These are phyloP conservation scores for Apamea anceps DNA, from an alignment of 2,888 invertebrate genomes.

Conservation along the genomic window DNA sequence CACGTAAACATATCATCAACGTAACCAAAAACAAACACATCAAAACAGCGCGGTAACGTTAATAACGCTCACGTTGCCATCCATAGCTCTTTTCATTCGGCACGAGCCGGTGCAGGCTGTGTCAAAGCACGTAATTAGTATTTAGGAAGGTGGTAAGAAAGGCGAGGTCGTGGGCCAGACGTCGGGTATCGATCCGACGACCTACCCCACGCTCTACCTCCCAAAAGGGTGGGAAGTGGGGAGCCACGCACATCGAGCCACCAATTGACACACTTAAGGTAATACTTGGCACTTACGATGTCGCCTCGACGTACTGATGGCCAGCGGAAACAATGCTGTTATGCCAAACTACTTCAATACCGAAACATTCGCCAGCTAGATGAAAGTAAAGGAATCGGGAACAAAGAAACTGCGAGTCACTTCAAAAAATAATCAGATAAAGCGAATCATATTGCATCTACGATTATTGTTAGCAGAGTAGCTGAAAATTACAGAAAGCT, in stretches of 20 bases:
- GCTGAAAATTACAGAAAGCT: conserved; percentile 86
- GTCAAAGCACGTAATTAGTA: conserved; percentile 91
- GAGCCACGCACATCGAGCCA: conserved; percentile 89
- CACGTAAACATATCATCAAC: conserved; percentile 73
- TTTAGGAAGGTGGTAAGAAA: conserved; percentile 91
- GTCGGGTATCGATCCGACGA: conserved; percentile 92
- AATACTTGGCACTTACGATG: conserved; percentile 87
- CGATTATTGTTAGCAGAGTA: conserved; percentile 76
- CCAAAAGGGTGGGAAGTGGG: conserved; percentile 77
- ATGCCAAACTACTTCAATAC: conserved; percentile 47
- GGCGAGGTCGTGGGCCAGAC: conserved; percentile 91
- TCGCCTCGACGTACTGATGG: conserved; percentile 76
- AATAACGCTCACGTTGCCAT: conserved; percentile 85
- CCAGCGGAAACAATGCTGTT: conserved; percentile 65
- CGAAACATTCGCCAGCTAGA: conserved; percentile 28
- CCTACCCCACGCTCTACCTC: conserved; percentile 88
- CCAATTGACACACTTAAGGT: conserved; percentile 90
- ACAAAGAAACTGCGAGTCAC: conserved; percentile 47
- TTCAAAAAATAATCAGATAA: conserved; percentile 54
- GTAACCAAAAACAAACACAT: conserved; percentile 82
- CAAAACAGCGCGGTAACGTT: conserved; percentile 80
- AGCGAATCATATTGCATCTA: conserved; percentile 65
- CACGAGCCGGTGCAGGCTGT: conserved; percentile 86
- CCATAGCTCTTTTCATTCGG: conserved; percentile 88
- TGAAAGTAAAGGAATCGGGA: conserved; percentile 29